Percentiles rank a stretch among this genome's conserved stretches.
These are phyloP conservation scores for Phyllostomus hastatus DNA, from an alignment of 2,113 vertebrate species.

Conservation along the genomic window DNA sequence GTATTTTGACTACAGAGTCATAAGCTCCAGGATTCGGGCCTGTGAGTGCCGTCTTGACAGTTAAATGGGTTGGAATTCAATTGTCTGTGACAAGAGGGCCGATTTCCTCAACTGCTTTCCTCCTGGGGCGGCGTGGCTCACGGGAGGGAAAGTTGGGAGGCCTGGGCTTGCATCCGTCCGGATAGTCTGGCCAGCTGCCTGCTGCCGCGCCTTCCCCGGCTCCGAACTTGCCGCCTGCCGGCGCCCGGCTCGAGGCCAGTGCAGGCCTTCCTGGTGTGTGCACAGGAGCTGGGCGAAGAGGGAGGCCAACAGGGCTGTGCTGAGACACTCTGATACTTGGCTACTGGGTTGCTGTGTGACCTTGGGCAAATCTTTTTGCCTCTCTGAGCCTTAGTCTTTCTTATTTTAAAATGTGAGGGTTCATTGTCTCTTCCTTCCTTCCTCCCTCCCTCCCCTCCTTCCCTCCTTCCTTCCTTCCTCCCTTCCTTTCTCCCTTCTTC, in stretches of 20 bases:
- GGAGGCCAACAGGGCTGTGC: accelerated
- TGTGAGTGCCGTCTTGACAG: slow-evolving; percentile 29
- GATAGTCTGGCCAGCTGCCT: neutral
- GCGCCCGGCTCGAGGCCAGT: accelerated
- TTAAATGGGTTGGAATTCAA: slow-evolving; percentile 19
- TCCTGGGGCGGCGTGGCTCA: accelerated
- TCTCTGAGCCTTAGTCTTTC: neutral
- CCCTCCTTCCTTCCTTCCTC: no score
- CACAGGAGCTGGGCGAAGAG: neutral
- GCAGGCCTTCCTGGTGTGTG: neutral
- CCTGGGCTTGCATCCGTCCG: accelerated
- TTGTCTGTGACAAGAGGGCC: slow-evolving; percentile 43
- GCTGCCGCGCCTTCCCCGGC: neutral
- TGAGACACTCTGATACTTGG: neutral
- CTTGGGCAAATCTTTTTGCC: neutral
- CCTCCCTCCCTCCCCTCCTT: no score
- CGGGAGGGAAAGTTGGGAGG: neutral
- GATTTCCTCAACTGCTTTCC: accelerated
- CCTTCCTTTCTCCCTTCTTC: accelerated
- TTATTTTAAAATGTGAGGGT: neutral
- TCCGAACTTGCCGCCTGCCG: accelerated
- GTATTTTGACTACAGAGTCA: neutral
- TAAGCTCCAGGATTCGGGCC: neutral
- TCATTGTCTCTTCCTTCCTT: neutral
- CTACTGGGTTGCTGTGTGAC: neutral